Conservation (phyloP, 2,113 vertebrate genomes). For the Bos taurus region DNA sequence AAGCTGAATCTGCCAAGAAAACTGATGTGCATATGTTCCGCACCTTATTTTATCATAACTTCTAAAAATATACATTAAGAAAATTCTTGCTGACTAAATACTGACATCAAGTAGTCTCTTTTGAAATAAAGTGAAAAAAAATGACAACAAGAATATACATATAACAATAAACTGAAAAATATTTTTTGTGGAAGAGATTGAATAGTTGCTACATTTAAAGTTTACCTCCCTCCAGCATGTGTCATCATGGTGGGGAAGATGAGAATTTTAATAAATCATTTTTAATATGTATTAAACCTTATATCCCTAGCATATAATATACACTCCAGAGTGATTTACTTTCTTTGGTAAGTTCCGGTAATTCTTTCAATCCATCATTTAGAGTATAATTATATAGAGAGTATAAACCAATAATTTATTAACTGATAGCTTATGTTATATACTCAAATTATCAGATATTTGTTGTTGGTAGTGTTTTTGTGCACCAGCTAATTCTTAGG, state of each 20-base stretch:
- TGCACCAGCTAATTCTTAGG: background rate
- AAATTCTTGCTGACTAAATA: constrained; percentile 38
- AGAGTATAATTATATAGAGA: background rate
- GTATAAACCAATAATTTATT: background rate
- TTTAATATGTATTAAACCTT: background rate
- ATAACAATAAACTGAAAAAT: background rate
- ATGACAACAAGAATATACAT: background rate
- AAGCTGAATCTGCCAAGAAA: constrained; percentile 37
- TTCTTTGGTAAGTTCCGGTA: background rate
- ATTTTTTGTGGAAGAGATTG: background rate
- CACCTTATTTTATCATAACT: constrained; percentile 30
- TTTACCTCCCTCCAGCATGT: background rate
- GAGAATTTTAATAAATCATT: background rate
- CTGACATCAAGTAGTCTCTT: background rate
- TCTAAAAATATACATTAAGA: constrained; percentile 26
- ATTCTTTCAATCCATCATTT: constrained; percentile 5
- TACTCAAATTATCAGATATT: background rate
- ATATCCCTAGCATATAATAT: background rate
- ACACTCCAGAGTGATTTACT: background rate
- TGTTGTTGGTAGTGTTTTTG: background rate
- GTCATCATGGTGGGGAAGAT: background rate
- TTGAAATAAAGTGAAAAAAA: constrained; percentile 29
- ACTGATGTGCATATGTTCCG: background rate
- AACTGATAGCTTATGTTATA: background rate
- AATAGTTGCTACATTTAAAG: background rate